These are phyloP conservation scores for Trichosurus vulpecula DNA, from an alignment of 2,797 vertebrate genomes.

Conservation along the genomic window DNA sequence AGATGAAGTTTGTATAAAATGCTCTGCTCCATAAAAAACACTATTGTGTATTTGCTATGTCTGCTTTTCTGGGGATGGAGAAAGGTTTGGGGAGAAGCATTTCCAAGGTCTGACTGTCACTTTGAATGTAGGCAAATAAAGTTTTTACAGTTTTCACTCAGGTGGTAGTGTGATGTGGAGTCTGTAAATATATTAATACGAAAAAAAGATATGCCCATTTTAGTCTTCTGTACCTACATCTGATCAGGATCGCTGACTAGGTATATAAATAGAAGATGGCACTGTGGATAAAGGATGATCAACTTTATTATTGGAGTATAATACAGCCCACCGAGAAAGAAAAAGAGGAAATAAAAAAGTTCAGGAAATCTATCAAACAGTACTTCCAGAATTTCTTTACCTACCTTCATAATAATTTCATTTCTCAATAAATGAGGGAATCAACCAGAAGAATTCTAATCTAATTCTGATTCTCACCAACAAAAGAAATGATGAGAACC, in stretches of 20 bases:
- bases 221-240: background rate
- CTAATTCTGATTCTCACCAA: background rate
- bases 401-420: background rate
- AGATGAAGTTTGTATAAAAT: background rate
- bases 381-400: background rate
- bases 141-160: background rate
- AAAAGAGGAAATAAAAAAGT: background rate
- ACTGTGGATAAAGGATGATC: background rate
- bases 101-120: background rate
- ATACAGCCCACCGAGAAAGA: background rate
- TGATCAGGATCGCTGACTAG: background rate
- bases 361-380: background rate
- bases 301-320: background rate
- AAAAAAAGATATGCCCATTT: background rate
- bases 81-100: background rate
- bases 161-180: background rate
- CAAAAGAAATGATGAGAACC: background rate
- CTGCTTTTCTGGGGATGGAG: background rate
- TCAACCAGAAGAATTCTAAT: background rate
- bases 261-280: background rate
- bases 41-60: background rate
- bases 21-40: background rate
- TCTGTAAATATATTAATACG: background rate
- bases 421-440: background rate
- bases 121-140: background rate